Percentiles rank a stretch among this genome's conserved stretches.
Conservation (phyloP, 1,140 invertebrate genomes). For the Megalopta genalis region DNA sequence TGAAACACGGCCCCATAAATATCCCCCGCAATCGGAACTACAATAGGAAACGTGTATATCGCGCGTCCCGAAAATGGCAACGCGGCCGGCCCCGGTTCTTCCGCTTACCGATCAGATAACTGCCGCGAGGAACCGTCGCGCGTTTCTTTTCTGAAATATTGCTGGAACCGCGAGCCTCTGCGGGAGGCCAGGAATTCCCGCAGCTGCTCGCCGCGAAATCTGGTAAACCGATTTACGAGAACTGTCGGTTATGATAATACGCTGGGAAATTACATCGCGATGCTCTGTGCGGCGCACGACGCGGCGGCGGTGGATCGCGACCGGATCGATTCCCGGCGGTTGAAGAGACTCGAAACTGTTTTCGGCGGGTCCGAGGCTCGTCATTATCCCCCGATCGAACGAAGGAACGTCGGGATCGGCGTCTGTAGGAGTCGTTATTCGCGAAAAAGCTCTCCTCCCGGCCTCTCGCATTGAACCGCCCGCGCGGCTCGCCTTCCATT, state of each 20-base stretch:
- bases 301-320: not conserved
- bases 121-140: not conserved
- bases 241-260: not conserved
- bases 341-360: too few species aligned
- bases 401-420: not conserved
- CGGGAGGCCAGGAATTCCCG: not conserved
- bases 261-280: slow-evolving; percentile 16
- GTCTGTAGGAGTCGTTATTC: slow-evolving; percentile 23
- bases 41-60: not conserved
- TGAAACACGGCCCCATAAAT: not conserved
- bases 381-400: slow-evolving; percentile 11
- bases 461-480: slow-evolving; percentile 18
- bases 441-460: slow-evolving; percentile 17
- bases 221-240: not conserved
- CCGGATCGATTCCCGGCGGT: too few species aligned
- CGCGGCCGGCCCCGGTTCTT: too few species aligned
- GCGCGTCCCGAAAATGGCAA: not conserved
- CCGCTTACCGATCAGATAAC: not conserved
- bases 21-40: not conserved
- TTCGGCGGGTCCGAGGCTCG: too few species aligned
- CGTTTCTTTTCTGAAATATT: not conserved
- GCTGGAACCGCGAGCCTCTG: not conserved
- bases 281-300: not conserved
- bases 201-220: not conserved
- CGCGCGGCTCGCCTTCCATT: slow-evolving; percentile 33